Conservation (phyloP, 2,888 invertebrate species). For the Liodrosophila aerea region DNA sequence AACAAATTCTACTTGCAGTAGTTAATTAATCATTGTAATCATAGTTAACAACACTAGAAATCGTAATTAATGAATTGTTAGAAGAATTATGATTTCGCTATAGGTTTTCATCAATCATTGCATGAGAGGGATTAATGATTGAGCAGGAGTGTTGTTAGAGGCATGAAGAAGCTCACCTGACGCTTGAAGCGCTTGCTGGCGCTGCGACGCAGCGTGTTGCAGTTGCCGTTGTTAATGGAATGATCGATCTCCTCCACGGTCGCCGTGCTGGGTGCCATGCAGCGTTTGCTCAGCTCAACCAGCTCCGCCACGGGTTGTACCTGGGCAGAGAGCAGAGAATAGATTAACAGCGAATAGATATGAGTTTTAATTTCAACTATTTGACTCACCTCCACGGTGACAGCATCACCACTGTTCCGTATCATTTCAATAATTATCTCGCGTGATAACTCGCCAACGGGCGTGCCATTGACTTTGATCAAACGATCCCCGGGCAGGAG, state of each 20-base stretch:
- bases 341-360: neutral
- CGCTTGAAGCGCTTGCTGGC: slow-evolving; percentile 90
- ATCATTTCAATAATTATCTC: slow-evolving; percentile 97
- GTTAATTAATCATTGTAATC: slow-evolving; percentile 18
- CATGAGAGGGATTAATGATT: slow-evolving; percentile 21
- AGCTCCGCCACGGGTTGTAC: slow-evolving; percentile 97
- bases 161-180: slow-evolving; percentile 65
- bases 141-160: slow-evolving; percentile 2
- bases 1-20: neutral
- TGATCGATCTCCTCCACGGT: slow-evolving; percentile 78
- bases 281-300: slow-evolving; percentile 93
- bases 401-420: slow-evolving; percentile 91
- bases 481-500: slow-evolving; percentile 97
- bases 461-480: slow-evolving; percentile 93
- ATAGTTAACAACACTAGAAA: neutral
- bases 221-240: slow-evolving; percentile 78
- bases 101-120: slow-evolving; percentile 47
- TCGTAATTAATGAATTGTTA: slow-evolving; percentile 29
- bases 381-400: slow-evolving; percentile 90
- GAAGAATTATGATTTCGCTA: slow-evolving; percentile 7
- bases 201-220: slow-evolving; percentile 92
- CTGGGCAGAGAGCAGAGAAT: slow-evolving; percentile 81
- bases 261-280: slow-evolving; percentile 80
- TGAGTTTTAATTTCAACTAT: neutral
- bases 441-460: slow-evolving; percentile 92